Evolutionary conservation across 2,797 vertebrate genomes (phyloP).

Genomic region (Leuciscus waleckii): DNA sequence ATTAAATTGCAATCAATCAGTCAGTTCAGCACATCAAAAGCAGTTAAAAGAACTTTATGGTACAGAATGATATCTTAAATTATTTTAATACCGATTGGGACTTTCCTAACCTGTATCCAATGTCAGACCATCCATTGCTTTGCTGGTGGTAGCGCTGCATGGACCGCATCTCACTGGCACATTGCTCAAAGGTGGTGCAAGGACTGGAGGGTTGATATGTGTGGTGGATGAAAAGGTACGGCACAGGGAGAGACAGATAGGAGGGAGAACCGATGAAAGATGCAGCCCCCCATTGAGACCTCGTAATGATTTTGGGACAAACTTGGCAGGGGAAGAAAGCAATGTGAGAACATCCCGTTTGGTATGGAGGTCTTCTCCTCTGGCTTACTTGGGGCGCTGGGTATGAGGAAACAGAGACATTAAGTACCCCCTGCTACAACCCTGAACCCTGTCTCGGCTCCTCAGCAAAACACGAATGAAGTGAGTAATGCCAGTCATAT

Average conservation of each 20-base stretch:
- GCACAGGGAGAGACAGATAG: constrained; percentile 78
- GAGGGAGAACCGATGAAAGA: constrained; percentile 83
- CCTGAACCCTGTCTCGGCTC: too few species aligned
- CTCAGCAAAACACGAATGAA: too few species aligned
- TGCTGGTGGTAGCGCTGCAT: constrained; percentile 92
- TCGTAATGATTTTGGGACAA: constrained; percentile 85
- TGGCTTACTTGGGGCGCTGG: too few species aligned
- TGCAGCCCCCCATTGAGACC: constrained; percentile 86
- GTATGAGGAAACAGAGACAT: too few species aligned
- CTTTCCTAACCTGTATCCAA: constrained; percentile 86
- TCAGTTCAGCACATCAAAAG: neutral
- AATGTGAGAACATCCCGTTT: neutral
- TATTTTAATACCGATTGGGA: neutral
- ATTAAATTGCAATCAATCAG: neutral
- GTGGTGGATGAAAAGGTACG: constrained; percentile 87
- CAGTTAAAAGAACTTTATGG: neutral
- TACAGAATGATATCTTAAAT: neutral
- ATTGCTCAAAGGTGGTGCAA: constrained; percentile 79
- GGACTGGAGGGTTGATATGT: constrained; percentile 75
- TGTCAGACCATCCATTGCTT: constrained; percentile 83
- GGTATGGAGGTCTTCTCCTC: too few species aligned
- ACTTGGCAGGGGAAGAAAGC: constrained; percentile 67
- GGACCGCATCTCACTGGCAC: constrained; percentile 81
- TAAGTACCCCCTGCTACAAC: too few species aligned
- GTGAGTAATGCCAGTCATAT: too few species aligned